Base-by-base conservation (phyloP, 1,140 invertebrate species). In the Drosophila oshimai region DNA sequence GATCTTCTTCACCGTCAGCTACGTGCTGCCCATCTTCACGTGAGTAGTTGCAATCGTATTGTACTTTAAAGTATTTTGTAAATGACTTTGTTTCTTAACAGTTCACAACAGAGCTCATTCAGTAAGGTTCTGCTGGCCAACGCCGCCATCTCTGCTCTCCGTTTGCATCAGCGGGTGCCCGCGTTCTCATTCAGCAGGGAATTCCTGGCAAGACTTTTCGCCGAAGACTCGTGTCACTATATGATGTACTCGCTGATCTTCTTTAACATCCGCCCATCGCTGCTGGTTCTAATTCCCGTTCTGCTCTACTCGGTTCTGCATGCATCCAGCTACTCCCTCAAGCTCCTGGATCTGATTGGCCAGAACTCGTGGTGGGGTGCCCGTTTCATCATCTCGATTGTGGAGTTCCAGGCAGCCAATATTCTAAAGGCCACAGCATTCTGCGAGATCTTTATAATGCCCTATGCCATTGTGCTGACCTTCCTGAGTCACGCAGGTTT, bases 191-290 rank as follows among this genome's bases (percentile, higher is more conserved):
- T 99, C 24, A 96, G 93, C 46, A 92, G 95, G 61, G 95, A 97
- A 89, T 99, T 98, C 91, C 91, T 99, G 24, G 92, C 93, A 7
- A 91, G 93, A 5, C 91, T 99, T 53, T 92, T 99, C 64, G 79
- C 95, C 34, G 98, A 99, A 92, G 98, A 99, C 92, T 98, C 97
- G 55, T 98, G 96, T 74, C 98, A 99, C 91, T 99, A 99, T 90
- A 92, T 99, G 47, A 94, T 99, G 90, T 99, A 96, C 91, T 97
- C 97, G 7, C 91, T 99, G 41, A 97, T 99, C 77, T 99, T 99
- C 91, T 93, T 99, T 67, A 98, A 96, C 91, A 95, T 95, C 28
- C 93, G 95, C 47, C 97, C 98, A 20, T 94, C 98, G 42, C 95
- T 97, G 72, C 93, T 99, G 93, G 96, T 96, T n/a, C 91, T 99